Evolutionary conservation across 2,888 invertebrate genomes (phyloP), one percentile per base, ranked within the genome.

Genomic region (Epinotia demarniana): DNA sequence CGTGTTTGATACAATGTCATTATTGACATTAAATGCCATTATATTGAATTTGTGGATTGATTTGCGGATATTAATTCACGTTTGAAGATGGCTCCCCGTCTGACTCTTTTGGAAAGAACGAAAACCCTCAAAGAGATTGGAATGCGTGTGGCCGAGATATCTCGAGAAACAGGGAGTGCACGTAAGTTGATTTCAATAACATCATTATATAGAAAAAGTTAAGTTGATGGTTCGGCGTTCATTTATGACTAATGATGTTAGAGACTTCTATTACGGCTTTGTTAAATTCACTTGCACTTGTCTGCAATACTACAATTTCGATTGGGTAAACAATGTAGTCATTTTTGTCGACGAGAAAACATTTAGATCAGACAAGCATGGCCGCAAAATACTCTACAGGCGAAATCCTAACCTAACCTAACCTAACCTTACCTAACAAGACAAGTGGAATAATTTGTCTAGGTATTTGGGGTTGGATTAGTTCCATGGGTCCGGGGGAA

Each of bases 381-480:
- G 77, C 58, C 60, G 73, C 12, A 66, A 71, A 23, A 46, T 53
- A 23, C 53, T 77, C 46, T 72, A 60, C 63, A 62, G 75, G 60
- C 18, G 53, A 23, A 57, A 74, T 49, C 76, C 74, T 62, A 55
- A 71, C 13, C n/a, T 64, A 66, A 39, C 13, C 1, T 12, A 78
- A 80, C 72, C n/a, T n/a, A n/a, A 70, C 63, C 39, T 58, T 79
- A 43, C 77, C 76, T 13, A 79, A 79, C 62, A 61, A 74, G 19
- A 23, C 70, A 27, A 79, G 79, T 77, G 81, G 81, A 12, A 61
- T 79, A 18, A 79, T 81, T 43, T 79, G 76, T 64, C 55, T 80
- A 27, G 78, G 76, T 4, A 79, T 80, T 73, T 82, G 81, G 81
- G 81, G 81, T 11, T 83, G 80, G 81, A 81, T 84, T 77, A 79